Conservation (phyloP, 1,140 invertebrate genomes). For the Polypedilum pembai region DNA sequence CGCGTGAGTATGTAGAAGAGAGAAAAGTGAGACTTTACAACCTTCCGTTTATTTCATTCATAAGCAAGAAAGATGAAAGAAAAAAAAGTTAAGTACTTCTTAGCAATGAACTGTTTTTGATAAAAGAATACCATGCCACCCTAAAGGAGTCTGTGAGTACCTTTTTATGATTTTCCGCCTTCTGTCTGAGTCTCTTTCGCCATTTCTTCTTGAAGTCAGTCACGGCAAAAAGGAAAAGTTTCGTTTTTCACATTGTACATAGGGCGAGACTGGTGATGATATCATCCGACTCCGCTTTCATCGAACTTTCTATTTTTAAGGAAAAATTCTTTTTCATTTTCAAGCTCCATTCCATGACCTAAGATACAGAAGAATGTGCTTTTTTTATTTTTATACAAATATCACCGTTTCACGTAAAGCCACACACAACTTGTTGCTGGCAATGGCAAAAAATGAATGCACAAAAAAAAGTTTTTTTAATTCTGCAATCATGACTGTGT, state of each 20-base stretch:
- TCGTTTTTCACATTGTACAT: background rate
- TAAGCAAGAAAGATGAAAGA: background rate
- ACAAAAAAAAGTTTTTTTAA: background rate
- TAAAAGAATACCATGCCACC: background rate
- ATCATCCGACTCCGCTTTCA: background rate
- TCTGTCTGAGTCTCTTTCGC: no score
- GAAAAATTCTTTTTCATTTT: background rate
- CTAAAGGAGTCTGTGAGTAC: background rate
- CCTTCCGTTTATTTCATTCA: background rate
- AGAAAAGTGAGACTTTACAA: background rate
- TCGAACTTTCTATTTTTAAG: constrained; percentile 12
- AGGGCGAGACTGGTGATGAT: background rate
- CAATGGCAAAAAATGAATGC: background rate
- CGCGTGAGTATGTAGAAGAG: background rate
- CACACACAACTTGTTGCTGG: background rate
- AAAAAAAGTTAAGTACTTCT: background rate
- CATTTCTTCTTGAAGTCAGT: no score
- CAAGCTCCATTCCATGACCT: constrained; percentile 5
- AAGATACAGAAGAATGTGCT: background rate
- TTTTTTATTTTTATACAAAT: background rate
- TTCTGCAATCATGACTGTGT: background rate
- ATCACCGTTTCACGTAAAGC: background rate
- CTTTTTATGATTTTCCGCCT: no score
- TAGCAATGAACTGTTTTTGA: background rate
- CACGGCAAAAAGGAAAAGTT: background rate